Percentiles rank a stretch among this genome's conserved stretches.
phyloP scores from a whole-genome alignment of 2,113 vertebrate species.

The Acrocephalus kingi region DNA sequence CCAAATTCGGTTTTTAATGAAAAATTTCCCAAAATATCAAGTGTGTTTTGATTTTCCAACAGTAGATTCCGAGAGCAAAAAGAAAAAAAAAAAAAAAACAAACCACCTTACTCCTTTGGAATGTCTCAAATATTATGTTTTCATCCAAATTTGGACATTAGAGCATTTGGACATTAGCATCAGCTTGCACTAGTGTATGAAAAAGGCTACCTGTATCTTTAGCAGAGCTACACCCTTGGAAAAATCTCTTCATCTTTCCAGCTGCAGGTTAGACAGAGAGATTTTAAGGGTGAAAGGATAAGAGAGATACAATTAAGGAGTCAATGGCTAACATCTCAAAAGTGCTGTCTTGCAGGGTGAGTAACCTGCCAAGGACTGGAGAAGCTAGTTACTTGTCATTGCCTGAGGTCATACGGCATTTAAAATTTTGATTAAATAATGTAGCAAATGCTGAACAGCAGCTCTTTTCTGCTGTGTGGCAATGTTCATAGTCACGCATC shows the following conservation, averaged over 20 bases:
- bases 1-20: conserved; percentile 56
- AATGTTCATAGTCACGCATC: background rate
- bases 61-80: background rate
- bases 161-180: background rate
- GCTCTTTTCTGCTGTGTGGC: background rate
- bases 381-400: background rate
- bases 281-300: background rate
- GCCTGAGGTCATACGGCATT: background rate
- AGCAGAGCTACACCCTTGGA: background rate
- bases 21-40: conserved; percentile 68
- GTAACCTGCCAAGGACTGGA: background rate
- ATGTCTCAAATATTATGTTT: background rate
- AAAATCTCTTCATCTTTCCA: background rate
- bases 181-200: background rate
- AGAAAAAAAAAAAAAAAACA: background rate
- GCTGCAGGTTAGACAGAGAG: background rate
- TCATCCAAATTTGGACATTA: background rate
- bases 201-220: background rate
- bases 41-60: conserved; percentile 56
- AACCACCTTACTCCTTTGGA: background rate
- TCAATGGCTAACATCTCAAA: background rate
- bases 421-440: background rate
- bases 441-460: background rate
- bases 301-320: background rate
- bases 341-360: background rate